Base-by-base conservation (phyloP, 35 echinoderm and acorn worm species). In the Lytechinus pictus region DNA sequence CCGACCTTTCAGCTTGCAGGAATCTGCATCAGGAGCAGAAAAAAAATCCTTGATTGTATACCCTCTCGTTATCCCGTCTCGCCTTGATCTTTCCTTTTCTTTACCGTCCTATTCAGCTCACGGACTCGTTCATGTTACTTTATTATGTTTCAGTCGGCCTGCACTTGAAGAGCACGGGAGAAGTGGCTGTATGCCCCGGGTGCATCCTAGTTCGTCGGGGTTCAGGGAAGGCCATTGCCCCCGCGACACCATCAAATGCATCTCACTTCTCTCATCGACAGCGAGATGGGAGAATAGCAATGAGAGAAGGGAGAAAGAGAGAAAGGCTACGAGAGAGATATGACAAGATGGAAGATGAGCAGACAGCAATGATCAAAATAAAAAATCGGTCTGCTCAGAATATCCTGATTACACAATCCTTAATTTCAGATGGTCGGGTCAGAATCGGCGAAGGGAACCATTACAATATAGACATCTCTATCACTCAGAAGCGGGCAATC, bases 121-220 rank as follows among this genome's bases (percentile, higher is more conserved):
- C 92, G 52, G 27, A 24, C 92, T 55, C 54, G 92, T 93, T 93
- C 92, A 93, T 93, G 92, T 93, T 93, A 93, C 92, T 93, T 57
- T 93, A 93, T 93, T 93, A 93, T 93, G 92, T 93, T 93, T 93
- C 92, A 57, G 52, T 57, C 92, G 55, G 53, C 92, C 29, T 93
- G 52, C 92, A 93, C 29, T 79, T 28, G 92, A 53, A 27, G 92
- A 57, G 88, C 88, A 21, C 88, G 88, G 29, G 29, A 44, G 88
- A 90, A 90, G 88, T 90, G 88, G 88, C 29, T 90, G 88, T 21
- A 44, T 90, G 88, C 88, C 88, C 88, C 28, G 88, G 52, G 88
- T 90, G 88, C 28, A 90, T 52, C 52, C 88, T 12, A 90, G 88
- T 90, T 90, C 88, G 88, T 54, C 29, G 9, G 88, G 88, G 88